Percentiles rank a stretch among this genome's conserved stretches.
These are phyloP conservation scores for Calycopis cecrops DNA, from an alignment of 1,140 invertebrate species.

Conservation along the genomic window DNA sequence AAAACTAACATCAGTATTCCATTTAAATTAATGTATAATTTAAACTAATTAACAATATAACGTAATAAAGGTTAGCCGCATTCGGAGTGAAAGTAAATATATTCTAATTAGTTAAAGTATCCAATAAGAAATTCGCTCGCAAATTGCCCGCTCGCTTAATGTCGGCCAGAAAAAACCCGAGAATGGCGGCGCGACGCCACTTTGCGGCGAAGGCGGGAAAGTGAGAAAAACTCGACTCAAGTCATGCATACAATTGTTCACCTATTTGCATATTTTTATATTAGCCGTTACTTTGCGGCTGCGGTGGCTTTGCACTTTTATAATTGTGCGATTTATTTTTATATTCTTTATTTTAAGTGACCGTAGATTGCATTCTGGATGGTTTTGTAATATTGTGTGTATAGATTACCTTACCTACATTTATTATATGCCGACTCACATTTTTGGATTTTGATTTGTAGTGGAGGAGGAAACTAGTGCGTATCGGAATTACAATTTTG, in stretches of 20 bases:
- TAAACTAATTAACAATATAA: neutral
- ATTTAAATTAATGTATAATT: too few relatives aligned
- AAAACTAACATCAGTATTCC: too few relatives aligned
- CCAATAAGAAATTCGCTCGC: slow-evolving; percentile 32
- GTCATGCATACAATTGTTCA: slow-evolving; percentile 9
- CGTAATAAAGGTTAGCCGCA: slow-evolving; percentile 7
- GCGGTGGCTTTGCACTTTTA: slow-evolving; percentile 2
- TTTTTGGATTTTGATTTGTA: too few relatives aligned
- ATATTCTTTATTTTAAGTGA: neutral
- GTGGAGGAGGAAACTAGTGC: too few relatives aligned
- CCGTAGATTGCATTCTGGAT: too few relatives aligned
- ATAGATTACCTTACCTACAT: too few relatives aligned
- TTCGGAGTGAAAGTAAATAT: slow-evolving; percentile 7
- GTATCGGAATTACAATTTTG: too few relatives aligned
- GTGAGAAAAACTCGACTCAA: slow-evolving; percentile 14
- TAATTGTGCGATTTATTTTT: slow-evolving; percentile 2
- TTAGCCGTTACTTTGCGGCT: neutral
- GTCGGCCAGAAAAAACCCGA: slow-evolving; percentile 27
- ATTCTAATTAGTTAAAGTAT: slow-evolving; percentile 31
- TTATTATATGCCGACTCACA: too few relatives aligned
- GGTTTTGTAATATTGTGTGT: too few relatives aligned
- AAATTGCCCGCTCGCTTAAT: slow-evolving; percentile 27
- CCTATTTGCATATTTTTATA: slow-evolving; percentile 10
- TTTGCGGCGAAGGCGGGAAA: slow-evolving; percentile 27
- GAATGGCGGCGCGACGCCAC: slow-evolving; percentile 30